These are phyloP conservation scores for Nasonovia ribisnigri DNA, from an alignment of 2,888 invertebrate species.

Conservation along the genomic window DNA sequence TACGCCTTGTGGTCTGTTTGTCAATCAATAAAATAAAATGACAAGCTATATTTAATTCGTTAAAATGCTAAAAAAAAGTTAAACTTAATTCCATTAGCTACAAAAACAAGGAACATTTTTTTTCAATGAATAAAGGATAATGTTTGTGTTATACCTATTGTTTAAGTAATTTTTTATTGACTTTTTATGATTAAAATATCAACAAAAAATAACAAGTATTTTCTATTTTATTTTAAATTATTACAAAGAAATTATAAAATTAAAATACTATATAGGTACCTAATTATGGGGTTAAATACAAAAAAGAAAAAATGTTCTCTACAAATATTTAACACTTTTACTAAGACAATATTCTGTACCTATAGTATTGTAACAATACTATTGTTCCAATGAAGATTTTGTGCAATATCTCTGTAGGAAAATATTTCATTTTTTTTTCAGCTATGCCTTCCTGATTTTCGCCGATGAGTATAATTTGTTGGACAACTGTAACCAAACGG, in stretches of 20 bases:
- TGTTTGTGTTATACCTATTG: not conserved
- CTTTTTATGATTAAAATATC: not conserved
- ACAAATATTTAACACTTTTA: not conserved
- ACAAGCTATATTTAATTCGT: not conserved
- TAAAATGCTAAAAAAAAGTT: not conserved
- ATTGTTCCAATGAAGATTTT: not conserved
- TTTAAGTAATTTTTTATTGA: not conserved
- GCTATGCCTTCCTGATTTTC: not conserved
- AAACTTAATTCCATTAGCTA: not conserved
- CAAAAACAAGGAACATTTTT: not conserved
- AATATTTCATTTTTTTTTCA: not conserved
- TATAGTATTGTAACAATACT: not conserved
- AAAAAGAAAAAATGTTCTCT: not conserved
- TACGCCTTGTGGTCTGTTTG: not conserved
- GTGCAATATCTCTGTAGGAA: not conserved
- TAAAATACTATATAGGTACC: not conserved
- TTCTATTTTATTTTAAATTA: not conserved
- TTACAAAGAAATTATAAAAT: not conserved
- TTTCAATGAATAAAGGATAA: not conserved
- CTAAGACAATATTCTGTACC: not conserved
- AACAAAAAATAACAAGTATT: not conserved
- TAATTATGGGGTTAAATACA: not conserved
- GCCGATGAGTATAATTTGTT: not conserved
- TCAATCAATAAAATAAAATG: not conserved
- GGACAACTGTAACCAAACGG: not conserved